Evolutionary conservation across 2,888 invertebrate genomes (phyloP).

Genomic region (Diarsia mendica): DNA sequence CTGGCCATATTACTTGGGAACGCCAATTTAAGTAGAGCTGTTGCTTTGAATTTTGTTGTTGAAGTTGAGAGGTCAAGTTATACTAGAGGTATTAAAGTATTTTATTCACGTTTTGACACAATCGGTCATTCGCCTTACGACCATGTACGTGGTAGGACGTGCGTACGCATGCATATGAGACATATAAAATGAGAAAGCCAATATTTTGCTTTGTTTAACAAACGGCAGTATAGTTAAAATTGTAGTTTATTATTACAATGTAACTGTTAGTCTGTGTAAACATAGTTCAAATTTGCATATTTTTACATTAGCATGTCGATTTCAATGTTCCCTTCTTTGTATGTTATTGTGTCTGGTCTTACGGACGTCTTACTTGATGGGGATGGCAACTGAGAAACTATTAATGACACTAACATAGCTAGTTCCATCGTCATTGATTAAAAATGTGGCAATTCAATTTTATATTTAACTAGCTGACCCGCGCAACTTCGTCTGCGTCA

Average conservation of each 20-base stretch:
- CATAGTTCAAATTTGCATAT: conserved; percentile 49
- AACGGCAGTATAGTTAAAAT: conserved; percentile 59
- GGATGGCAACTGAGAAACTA: too few relatives aligned
- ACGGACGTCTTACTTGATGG: background rate
- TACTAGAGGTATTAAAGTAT: conserved; percentile 70
- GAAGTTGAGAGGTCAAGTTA: conserved; percentile 57
- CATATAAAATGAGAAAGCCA: conserved; percentile 70
- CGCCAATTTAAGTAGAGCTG: conserved; percentile 43
- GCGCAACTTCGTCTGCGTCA: too few relatives aligned
- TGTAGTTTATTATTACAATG: conserved; percentile 62
- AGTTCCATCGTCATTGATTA: background rate
- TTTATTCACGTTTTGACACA: conserved; percentile 79
- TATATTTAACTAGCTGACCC: background rate
- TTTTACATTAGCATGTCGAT: conserved; percentile 36
- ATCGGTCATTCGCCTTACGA: conserved; percentile 81
- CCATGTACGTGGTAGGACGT: conserved; percentile 67
- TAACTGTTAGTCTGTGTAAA: conserved; percentile 53
- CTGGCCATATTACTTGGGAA: conserved; percentile 55
- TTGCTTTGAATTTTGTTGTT: conserved; percentile 12
- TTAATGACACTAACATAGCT: background rate
- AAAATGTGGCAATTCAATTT: background rate
- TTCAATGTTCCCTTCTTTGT: conserved; percentile 26
- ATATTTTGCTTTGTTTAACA: conserved; percentile 70
- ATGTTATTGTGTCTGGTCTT: conserved; percentile 31
- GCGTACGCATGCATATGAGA: conserved; percentile 71